Conservation (phyloP, 2,888 invertebrate genomes). For the Rotaria socialis region DNA sequence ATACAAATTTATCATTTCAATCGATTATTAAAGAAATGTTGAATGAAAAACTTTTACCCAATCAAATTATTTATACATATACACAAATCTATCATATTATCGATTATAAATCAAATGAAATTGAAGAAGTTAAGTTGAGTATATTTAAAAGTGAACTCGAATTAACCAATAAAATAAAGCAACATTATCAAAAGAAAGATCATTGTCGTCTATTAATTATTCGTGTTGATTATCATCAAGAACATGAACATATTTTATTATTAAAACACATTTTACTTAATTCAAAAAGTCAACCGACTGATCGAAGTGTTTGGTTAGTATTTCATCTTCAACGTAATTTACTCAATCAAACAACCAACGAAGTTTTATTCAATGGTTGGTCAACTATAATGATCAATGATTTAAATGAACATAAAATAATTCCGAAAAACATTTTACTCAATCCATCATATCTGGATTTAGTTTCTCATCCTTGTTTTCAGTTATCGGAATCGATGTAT, state of each 20-base stretch:
- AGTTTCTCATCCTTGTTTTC: neutral
- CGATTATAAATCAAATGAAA: neutral
- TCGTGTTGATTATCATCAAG: conserved; percentile 36
- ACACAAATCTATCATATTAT: conserved; percentile 16
- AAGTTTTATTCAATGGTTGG: conserved; percentile 33
- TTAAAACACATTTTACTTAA: conserved; percentile 30
- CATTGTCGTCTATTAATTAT: conserved; percentile 11
- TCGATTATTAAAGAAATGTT: neutral
- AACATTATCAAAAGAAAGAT: neutral
- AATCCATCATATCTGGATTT: conserved; percentile 26
- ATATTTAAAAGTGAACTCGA: neutral
- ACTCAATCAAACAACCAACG: conserved; percentile 16
- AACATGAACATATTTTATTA: conserved; percentile 27
- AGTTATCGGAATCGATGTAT: neutral
- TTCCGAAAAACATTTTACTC: neutral
- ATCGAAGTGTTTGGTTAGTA: conserved; percentile 10
- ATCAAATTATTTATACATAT: conserved; percentile 35
- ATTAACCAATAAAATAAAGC: conserved; percentile 20
- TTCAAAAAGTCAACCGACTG: neutral
- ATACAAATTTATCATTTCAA: neutral
- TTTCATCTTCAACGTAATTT: conserved; percentile 36
- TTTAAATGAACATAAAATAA: conserved; percentile 1
- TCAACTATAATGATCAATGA: conserved; percentile 12
- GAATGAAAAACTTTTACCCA: neutral
- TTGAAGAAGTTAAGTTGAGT: conserved; percentile 1